phyloP scores from a whole-genome alignment of 2,888 invertebrate species.

The Callimorpha dominula region DNA sequence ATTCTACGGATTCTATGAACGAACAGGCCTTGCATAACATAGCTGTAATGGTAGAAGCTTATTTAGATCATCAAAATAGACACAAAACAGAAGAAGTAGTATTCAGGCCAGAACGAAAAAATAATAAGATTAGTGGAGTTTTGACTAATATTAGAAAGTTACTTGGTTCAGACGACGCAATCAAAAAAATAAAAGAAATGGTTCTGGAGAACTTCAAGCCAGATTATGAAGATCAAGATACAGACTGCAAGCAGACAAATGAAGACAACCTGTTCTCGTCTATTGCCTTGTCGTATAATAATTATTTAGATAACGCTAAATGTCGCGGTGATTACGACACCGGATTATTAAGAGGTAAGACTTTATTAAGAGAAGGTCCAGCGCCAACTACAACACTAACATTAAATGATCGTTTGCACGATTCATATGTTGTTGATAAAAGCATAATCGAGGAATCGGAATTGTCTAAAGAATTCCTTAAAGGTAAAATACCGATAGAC shows the following conservation, averaged over 20 bases:
- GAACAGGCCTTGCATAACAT: constrained; percentile 47
- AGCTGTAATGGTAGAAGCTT: constrained; percentile 47
- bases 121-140: constrained; percentile 27
- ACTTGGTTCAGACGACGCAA: constrained; percentile 18
- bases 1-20: constrained; percentile 28
- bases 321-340: constrained; percentile 27
- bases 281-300: constrained; percentile 34
- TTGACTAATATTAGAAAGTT: constrained; percentile 28
- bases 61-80: constrained; percentile 40
- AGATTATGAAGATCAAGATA: constrained; percentile 22
- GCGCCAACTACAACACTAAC: not conserved
- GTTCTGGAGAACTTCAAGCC: constrained; percentile 34
- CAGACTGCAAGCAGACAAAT: constrained; percentile 33
- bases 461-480: constrained; percentile 16
- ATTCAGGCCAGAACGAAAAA: constrained; percentile 16
- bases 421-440: not conserved
- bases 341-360: constrained; percentile 9
- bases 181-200: constrained; percentile 27
- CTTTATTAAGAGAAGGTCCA: not conserved
- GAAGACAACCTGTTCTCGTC: constrained; percentile 30
- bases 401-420: not conserved
- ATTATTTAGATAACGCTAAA: constrained; percentile 30
- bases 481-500: constrained; percentile 10
- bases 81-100: constrained; percentile 12
- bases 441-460: constrained; percentile 21